Evolutionary conservation across 2,113 vertebrate species (phyloP).

Genomic region (Passer domesticus): DNA sequence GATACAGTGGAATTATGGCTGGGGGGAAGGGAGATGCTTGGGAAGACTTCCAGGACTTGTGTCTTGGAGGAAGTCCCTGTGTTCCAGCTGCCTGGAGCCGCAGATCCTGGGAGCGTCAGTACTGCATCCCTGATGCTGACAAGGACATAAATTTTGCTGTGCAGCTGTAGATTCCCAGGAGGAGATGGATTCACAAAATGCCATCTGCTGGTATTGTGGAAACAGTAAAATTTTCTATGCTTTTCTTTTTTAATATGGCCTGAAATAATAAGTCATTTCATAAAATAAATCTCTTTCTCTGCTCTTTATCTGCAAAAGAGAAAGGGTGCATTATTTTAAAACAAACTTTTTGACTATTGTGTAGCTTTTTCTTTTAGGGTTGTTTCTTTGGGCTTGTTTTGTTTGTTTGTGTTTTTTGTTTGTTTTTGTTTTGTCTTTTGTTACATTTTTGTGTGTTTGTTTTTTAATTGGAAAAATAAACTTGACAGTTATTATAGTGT

Average conservation of each 20-base stretch:
- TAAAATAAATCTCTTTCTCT: not conserved
- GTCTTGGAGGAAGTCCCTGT: not conserved
- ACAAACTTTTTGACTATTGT: not conserved
- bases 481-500: not conserved
- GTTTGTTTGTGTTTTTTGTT: not conserved
- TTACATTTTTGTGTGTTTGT: not conserved
- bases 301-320: not conserved
- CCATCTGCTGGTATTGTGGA: conserved; percentile 52
- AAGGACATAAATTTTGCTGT: conserved; percentile 48
- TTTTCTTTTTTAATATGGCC: conserved; percentile 17
- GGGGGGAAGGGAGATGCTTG: not conserved
- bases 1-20: not conserved
- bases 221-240: not conserved
- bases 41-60: not conserved
- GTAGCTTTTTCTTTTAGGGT: not conserved
- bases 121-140: conserved; percentile 29
- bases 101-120: conserved; percentile 24
- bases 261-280: not conserved
- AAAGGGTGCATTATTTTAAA: not conserved
- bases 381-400: not conserved
- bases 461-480: not conserved
- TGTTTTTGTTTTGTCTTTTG: not conserved
- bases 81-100: not conserved
- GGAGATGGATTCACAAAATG: conserved; percentile 31
- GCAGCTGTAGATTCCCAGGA: conserved; percentile 53